phyloP scores from a whole-genome alignment of 2,113 vertebrate genomes.

The Leucoraja erinaceus region DNA sequence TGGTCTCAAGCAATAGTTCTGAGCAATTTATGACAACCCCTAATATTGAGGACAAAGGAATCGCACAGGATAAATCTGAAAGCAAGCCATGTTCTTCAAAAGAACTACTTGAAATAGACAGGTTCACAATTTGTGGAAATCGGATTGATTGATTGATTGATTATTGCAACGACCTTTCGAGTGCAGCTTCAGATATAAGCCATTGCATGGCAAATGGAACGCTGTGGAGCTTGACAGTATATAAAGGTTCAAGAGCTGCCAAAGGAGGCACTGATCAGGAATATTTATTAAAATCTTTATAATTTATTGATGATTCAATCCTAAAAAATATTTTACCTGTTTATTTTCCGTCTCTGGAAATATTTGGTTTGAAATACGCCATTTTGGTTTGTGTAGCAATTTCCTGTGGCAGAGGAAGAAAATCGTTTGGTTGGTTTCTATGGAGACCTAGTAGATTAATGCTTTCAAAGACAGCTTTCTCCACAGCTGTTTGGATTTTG shows the following conservation, averaged over 20 bases:
- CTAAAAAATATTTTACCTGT: conserved; percentile 47
- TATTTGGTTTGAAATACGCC: conserved; percentile 17
- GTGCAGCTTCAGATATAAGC: conserved; percentile 49
- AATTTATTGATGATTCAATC: conserved; percentile 63
- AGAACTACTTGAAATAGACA: conserved; percentile 89
- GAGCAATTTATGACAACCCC: conserved; percentile 87
- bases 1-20: conserved; percentile 73
- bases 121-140: conserved; percentile 94
- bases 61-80: conserved; percentile 60
- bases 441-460: conserved; percentile 31
- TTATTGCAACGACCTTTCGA: conserved; percentile 34
- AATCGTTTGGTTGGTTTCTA: conserved; percentile 29
- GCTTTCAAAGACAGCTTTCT: conserved; percentile 34
- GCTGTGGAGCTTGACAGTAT: conserved; percentile 48
- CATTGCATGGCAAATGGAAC: conserved; percentile 45
- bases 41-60: conserved; percentile 72
- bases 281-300: conserved; percentile 81
- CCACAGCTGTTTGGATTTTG: conserved; percentile 10
- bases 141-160: conserved; percentile 94
- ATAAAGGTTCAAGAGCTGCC: conserved; percentile 43
- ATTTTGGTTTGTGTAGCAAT: conserved; percentile 22
- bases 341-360: conserved; percentile 40
- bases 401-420: conserved; percentile 32
- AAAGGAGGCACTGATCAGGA: conserved; percentile 52
- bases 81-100: conserved; percentile 73